A percentile compares a stretch with the other conserved stretches of the same genome.
Evolutionary conservation across 2,113 vertebrate genomes (phyloP).

Genomic region (Callocephalon fimbriatum): DNA sequence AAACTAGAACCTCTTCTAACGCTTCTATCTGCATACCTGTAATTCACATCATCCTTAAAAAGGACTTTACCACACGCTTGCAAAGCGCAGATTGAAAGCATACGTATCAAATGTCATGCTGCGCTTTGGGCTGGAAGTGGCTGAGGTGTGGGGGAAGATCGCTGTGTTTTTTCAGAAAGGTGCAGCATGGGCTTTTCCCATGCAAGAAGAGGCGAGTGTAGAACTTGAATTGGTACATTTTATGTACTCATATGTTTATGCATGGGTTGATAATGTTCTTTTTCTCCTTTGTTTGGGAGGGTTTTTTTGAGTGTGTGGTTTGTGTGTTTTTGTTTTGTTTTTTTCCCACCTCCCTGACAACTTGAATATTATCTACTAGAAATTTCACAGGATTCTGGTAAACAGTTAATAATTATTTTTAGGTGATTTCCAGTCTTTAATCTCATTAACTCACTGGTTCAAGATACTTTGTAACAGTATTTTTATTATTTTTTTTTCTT

Average conservation of each 20-base stretch:
- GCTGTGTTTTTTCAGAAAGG: constrained; percentile 31
- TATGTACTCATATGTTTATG: neutral
- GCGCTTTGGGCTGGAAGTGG: constrained; percentile 39
- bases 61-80: constrained; percentile 44
- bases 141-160: constrained; percentile 26
- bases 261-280: neutral
- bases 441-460: constrained; percentile 32
- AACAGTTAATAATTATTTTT: constrained; percentile 59
- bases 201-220: constrained; percentile 35
- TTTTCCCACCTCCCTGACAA: neutral
- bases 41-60: constrained; percentile 59
- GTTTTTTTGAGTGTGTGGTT: neutral
- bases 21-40: constrained; percentile 67
- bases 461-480: neutral
- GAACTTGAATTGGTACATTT: neutral
- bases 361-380: constrained; percentile 39
- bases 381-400: constrained; percentile 66
- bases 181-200: constrained; percentile 62
- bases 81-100: neutral
- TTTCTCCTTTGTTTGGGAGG: neutral
- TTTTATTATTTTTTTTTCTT: neutral
- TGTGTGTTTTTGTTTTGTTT: neutral
- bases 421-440: constrained; percentile 56
- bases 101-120: constrained; percentile 51
- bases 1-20: constrained; percentile 44